Evolutionary conservation across 2,888 invertebrate genomes (phyloP).

Genomic region (Metalampra italica): DNA sequence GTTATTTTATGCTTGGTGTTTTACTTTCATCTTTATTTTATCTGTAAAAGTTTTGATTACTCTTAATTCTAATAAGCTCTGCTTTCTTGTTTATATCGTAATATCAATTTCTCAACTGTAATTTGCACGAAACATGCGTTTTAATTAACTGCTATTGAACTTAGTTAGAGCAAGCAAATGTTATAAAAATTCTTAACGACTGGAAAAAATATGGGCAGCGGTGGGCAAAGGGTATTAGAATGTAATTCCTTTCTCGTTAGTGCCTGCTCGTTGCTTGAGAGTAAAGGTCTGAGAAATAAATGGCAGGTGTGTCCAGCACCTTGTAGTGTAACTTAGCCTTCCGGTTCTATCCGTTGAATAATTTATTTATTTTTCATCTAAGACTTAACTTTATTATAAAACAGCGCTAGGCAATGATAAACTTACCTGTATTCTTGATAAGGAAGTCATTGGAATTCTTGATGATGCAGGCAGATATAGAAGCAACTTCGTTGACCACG

Average conservation of each 20-base stretch:
- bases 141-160: conserved; percentile 1
- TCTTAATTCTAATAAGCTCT: too few relatives aligned
- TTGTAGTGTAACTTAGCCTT: conserved; percentile 61
- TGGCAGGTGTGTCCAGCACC: conserved; percentile 63
- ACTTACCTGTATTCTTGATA: conserved; percentile 14
- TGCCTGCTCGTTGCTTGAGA: conserved; percentile 6
- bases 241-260: conserved; percentile 22
- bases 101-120: background rate
- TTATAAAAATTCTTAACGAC: conserved; percentile 7
- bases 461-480: conserved; percentile 10
- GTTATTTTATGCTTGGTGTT: too few relatives aligned
- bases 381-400: conserved; percentile 17
- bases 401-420: background rate
- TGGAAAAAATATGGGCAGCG: conserved; percentile 13
- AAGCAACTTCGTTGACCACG: conserved; percentile 4
- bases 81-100: background rate
- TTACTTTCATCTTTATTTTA: too few relatives aligned
- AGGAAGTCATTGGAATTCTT: conserved; percentile 53
- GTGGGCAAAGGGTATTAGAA: conserved; percentile 6
- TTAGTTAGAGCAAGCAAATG: background rate
- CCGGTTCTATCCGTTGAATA: conserved; percentile 56
- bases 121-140: background rate
- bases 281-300: conserved; percentile 31
- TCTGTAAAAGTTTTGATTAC: too few relatives aligned
- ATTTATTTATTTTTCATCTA: conserved; percentile 48